Base-by-base conservation (phyloP, 1,140 invertebrate species). In the Saccostrea cuccullata region DNA sequence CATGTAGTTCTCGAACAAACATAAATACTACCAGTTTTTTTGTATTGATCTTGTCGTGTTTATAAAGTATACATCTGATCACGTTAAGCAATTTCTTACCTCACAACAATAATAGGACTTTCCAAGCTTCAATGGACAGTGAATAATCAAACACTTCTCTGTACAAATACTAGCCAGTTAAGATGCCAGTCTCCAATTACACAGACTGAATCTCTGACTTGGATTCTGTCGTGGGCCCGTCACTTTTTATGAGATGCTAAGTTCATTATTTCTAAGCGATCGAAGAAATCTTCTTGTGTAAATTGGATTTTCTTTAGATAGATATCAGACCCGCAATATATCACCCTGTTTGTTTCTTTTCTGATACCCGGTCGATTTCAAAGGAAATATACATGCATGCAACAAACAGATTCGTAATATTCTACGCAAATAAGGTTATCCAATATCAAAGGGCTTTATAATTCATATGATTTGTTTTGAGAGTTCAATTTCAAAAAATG, bases 241-340 rank as follows among this genome's bases (percentile, higher is more conserved):
- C 70, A 77, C 70, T 15, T 77, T 77, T 77, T 77, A 77, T 30
- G 70, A 77, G 70, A 77, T 77, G 70, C 30, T 77, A 77, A 77
- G 70, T 77, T 77, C 70, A 77, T 77, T 77, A 77, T 77, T 77
- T 77, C 70, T 77, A 77, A 77, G 70, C 70, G 70, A 77, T 77
- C 70, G 70, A 77, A 77, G 70, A 77, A 77, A 77, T 77, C 70
- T 9, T 26, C 70, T 77, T 36, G 30, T 77, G 70, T 77, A 77
- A 77, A 77, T 77, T 77, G 70, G 70, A 77, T 77, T 77, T 47
- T 30, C 30, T 77, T 77, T 36, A 77, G 70, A 77, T 77, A 77
- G 70, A 77, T 77, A 77, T 77, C 70, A 77, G 30, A 77, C 26
- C 70, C 23, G 26, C 23, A 12, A 77, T 77, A 77, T 77, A 77